Evolutionary conservation across 2,888 invertebrate species (phyloP), one percentile per base, ranked within the genome.

Genomic region (Charanyca ferruginea): DNA sequence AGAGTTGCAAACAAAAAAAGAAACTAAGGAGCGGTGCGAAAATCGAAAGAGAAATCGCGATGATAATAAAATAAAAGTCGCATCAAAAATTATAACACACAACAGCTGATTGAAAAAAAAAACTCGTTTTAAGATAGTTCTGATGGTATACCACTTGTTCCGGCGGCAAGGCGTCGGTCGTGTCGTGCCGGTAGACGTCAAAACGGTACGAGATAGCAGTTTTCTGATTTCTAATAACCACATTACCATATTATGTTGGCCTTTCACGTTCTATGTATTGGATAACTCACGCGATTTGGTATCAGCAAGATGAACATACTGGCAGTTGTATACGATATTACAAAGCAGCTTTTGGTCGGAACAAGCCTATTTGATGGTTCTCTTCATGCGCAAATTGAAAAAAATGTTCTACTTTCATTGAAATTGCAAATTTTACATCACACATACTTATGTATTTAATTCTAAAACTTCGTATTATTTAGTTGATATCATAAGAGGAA

Each of bases 161-260:
- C 87, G 87, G 71, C 77, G 16, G 38, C 38, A 16, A 13, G 13
- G 35, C 35, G 13, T 35, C 35, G 28, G 79, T 77, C 23, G 38
- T 64, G 65, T 70, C 79, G 82, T 83, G 80, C 62, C 79, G 62
- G 83, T 75, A 80, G 73, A 77, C 73, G 55, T 83, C 87, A 74
- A 80, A 87, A 83, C 87, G 84, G 86, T 86, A 72, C 67, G 77
- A 80, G 78, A 63, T 73, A 66, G 82, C 81, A 86, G 88, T 89
- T 89, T 90, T 91, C 88, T 89, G 90, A 93, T 94, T 94, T 94
- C 94, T 93, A 94, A 92, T 90, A 82, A 83, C 82, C 85, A 85
- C 85, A 94, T 94, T 93, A 91, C 87, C 93, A 94, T 94, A 42
- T 42, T 42, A 93, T 86, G 86, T 85, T 89, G 88, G 92, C 94